Conservation (phyloP, 2,888 invertebrate species). For the Nasonia oneida region DNA sequence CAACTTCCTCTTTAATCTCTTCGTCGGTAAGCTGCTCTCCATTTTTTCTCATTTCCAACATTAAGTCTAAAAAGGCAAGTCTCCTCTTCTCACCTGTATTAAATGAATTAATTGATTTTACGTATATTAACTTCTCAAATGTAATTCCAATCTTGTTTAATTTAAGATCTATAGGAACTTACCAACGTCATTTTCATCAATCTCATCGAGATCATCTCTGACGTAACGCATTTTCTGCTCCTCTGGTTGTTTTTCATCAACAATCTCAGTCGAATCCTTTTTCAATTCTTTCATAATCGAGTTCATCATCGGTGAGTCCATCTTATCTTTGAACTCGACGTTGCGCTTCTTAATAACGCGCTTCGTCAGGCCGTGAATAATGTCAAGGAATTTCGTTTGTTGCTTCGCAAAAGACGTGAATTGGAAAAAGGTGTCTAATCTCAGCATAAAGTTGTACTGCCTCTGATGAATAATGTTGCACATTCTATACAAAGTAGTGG, state of each 20-base stretch:
- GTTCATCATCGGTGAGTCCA: not conserved
- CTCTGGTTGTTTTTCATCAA: constrained; percentile 64
- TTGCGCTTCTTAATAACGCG: constrained; percentile 76
- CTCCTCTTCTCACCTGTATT: constrained; percentile 86
- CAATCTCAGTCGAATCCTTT: not conserved
- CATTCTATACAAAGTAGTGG: constrained; percentile 76
- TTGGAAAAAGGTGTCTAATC: constrained; percentile 79
- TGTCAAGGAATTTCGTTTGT: constrained; percentile 78
- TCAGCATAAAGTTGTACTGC: constrained; percentile 79
- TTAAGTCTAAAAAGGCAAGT: constrained; percentile 92
- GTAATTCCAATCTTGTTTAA: not conserved
- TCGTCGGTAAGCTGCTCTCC: constrained; percentile 86
- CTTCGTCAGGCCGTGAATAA: constrained; percentile 80
- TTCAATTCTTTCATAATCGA: constrained; percentile 38
- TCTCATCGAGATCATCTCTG: constrained; percentile 80
- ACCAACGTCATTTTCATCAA: constrained; percentile 79
- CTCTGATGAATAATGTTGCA: constrained; percentile 81
- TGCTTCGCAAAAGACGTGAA: constrained; percentile 78
- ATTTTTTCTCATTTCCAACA: constrained; percentile 89
- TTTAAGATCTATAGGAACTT: constrained; percentile 17
- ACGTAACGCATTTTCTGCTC: constrained; percentile 73
- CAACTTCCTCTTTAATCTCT: constrained; percentile 91
- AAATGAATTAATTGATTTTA: not conserved
- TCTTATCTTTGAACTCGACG: constrained; percentile 64
- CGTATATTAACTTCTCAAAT: too few species aligned